Percentiles rank a stretch among this genome's conserved stretches.
phyloP scores from a whole-genome alignment of 1,140 invertebrate species.

The Caenorhabditis remanei region DNA sequence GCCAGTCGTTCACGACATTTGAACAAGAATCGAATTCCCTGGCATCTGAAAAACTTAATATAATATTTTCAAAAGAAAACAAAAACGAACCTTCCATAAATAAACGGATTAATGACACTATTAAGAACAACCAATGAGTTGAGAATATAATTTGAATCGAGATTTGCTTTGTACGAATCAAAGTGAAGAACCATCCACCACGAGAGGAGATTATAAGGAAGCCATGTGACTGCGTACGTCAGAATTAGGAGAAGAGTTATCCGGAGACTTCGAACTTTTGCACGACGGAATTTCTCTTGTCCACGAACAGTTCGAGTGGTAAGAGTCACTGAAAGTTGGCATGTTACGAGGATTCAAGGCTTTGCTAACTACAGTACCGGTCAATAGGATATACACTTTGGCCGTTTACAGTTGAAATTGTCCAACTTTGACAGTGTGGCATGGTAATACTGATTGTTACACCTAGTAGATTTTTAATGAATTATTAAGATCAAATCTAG shows the following conservation, averaged over 20 bases:
- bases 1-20: slow-evolving; percentile 10
- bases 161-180: slow-evolving; percentile 59
- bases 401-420: too few species aligned
- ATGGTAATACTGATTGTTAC: too few species aligned
- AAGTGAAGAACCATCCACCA: slow-evolving; percentile 62
- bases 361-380: too few species aligned
- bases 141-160: slow-evolving; percentile 63
- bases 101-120: slow-evolving; percentile 68
- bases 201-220: slow-evolving; percentile 66
- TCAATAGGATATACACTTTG: too few species aligned
- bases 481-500: too few species aligned
- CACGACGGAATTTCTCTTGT: slow-evolving; percentile 65
- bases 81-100: slow-evolving; percentile 63
- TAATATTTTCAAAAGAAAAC: background rate
- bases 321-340: background rate
- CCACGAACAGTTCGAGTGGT: slow-evolving; percentile 58
- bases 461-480: too few species aligned
- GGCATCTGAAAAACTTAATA: background rate
- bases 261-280: slow-evolving; percentile 66
- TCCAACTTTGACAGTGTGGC: too few species aligned
- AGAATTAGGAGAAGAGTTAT: slow-evolving; percentile 67
- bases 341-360: too few species aligned
- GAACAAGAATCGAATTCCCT: slow-evolving; percentile 37
- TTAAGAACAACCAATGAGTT: slow-evolving; percentile 65
- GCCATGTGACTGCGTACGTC: slow-evolving; percentile 67